Base-by-base conservation (phyloP, 2,113 vertebrate species). In the Myodes glareolus region DNA sequence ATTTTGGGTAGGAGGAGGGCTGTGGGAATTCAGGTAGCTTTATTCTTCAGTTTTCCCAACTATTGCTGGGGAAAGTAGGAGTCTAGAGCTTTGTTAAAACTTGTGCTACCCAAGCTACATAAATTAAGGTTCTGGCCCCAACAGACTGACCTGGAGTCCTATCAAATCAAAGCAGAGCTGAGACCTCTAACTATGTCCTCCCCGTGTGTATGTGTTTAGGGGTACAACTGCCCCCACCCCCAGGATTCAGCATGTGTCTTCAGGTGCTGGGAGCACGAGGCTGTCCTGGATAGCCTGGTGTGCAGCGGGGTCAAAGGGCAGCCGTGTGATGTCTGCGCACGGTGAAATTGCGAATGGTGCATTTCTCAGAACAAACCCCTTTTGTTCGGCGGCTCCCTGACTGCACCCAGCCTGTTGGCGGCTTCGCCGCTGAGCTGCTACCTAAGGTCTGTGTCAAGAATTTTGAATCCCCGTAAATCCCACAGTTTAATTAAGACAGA, bases 401-500 rank as follows among this genome's bases (percentile, higher is more conserved):
- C 87, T 90, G 55, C 42, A 61, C 55, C 68, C 63, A 33, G 3
- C 36, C 94, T 92, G 45, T 50, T 82, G 77, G 77, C 91, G 63
- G 31, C 13, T 68, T 77, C n/a, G 76, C 58, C 36, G 94, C 95
- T 92, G 81, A 93, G 63, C 89, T 93, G 42, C 50, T 96, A 23
- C 52, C 36, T 86, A 72, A 96, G 65, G 52, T 92, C 80, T 93
- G 2, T 89, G 81, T 52, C 96, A 93, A 82, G n/a, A 27, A 23
- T 76, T 95, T 92, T 93, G 75, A 85, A 77, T 78, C 52, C 55
- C 58, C 61, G 21, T 68, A 81, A 95, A 76, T 91, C 88, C 65
- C 94, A 45, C 45, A 93, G 52, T 81, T 94, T 97, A 81, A 80
- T 96, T 96, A 90, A 76, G 84, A 88, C 77, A 88, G n/a, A 90